Evolutionary conservation across 2,797 vertebrate species (phyloP), one percentile per base, ranked within the genome.

Genomic region (Anas flavirostris): DNA sequence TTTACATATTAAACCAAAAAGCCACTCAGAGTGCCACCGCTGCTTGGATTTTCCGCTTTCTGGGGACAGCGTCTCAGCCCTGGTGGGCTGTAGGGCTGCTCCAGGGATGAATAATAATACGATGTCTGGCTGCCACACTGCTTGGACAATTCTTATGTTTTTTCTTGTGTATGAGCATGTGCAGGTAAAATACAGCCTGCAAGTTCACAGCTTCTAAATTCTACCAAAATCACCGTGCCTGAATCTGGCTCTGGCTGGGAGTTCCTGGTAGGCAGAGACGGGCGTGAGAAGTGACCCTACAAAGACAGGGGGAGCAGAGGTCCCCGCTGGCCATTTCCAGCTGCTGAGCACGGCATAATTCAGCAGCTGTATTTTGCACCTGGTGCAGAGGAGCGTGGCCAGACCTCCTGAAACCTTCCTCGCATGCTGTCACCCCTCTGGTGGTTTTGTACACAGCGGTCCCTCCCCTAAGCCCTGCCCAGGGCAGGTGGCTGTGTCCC

Each of bases 241-340:
- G 56, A 7, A 35, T 39, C 48, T 59, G 2, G 1, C 13, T 1
- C 48, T 33, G 79, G 19, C 23, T 69, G 22, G 77, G 37, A 4
- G 2, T 44, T 16, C 48, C 59, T 68, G 74, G 4, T 1, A 37
- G 62, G 31, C 55, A 58, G 26, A 5, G 43, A 13, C 17, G 64
- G 50, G 3, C 5, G 28, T 0, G 2, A n/a, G 48, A 58, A 17
- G 33, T 13, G 10, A 17, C 35, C 0, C 0, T 10, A 16, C 3
- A 33, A 88, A 68, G 43, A 9, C 67, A 39, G 41, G 39, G 52
- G 62, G 64, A 52, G 58, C 68, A 70, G 58, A 16, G 17, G 41
- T 28, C 13, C 64, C 52, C 41, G 66, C 56, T 35, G 73, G 52
- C 62, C 35, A 2, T 46, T 35, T 55, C 68, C 78, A 79, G 4